Evolutionary conservation across 2,888 invertebrate genomes (phyloP), one percentile per base, ranked within the genome.

Genomic region (Pyrrhia umbra): DNA sequence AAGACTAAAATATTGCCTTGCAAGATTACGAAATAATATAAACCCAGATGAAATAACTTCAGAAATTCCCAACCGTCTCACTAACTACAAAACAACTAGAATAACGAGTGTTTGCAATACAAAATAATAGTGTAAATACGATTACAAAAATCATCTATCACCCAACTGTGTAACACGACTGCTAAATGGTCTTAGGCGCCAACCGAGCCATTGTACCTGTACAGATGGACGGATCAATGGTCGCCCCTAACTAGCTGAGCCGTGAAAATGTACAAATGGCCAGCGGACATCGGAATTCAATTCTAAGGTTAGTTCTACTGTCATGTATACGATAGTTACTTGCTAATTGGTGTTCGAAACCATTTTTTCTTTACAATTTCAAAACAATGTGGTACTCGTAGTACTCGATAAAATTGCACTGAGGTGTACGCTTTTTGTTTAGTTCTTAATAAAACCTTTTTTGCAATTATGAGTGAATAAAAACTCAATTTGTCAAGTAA

Each of bases 151-250:
- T 85, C 85, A 85, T 87, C 85, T 83, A 85, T 88, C 87, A 84
- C 72, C 56, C 69, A 45, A 49, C 58, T 66, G 37, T 47, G 63
- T 15, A 54, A 68, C 67, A 79, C 77, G 83, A 64, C 72, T 72
- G 63, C 47, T 82, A 80, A 85, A 83, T 85, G 84, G 79, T 82
- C 67, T 46, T 70, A 80, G 82, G 79, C 77, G 80, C 85, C 79
- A 66, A 68, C 61, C 64, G 54, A 63, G 34, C 87, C 88, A 93
- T 92, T 93, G 93, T 93, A 86, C 87, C 83, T 54, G 40, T 46
- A 55, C 55, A 78, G 89, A 90, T 85, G 72, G 93, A 92, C 93
- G 92, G 91, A 88, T 93, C 93, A 93, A 93, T 93, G 88, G 92
- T 70, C 55, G 61, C 59, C 67, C 80, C 87, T 88, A 90, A 92